These are phyloP conservation scores for Agonopterix subpropinquella DNA, from an alignment of 2,888 invertebrate species.

Conservation along the genomic window DNA sequence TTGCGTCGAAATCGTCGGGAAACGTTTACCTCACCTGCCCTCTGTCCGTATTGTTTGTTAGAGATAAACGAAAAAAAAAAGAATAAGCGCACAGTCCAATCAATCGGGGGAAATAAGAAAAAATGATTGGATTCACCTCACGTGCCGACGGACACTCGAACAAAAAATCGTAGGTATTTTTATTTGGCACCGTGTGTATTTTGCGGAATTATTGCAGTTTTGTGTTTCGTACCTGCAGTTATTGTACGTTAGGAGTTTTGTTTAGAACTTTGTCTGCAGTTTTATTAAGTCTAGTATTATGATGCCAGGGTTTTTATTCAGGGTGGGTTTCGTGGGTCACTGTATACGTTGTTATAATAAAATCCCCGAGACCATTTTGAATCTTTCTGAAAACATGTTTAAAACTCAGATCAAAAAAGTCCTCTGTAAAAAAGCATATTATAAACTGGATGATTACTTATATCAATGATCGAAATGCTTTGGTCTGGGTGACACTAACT, in stretches of 20 bases:
- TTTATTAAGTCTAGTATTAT: neutral
- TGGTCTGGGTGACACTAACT: no score
- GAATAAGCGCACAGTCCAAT: constrained; percentile 52
- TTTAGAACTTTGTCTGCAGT: neutral
- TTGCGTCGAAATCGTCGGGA: constrained; percentile 24
- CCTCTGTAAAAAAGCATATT: no score
- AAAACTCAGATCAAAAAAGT: no score
- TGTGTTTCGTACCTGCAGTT: constrained; percentile 14
- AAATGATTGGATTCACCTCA: constrained; percentile 65
- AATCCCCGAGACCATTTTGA: no score
- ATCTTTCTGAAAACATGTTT: no score
- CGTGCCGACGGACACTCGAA: constrained; percentile 41
- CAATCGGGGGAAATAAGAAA: constrained; percentile 63
- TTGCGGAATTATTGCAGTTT: constrained; percentile 22
- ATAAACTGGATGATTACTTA: no score
- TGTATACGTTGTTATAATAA: no score
- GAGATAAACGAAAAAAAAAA: constrained; percentile 38
- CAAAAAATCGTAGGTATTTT: constrained; percentile 47
- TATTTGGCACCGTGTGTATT: constrained; percentile 40
- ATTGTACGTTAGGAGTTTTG: neutral
- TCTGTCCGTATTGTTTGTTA: constrained; percentile 45
- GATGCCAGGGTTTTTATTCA: no score
- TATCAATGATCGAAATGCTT: no score
- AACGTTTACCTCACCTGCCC: constrained; percentile 50
- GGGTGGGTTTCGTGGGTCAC: no score